Evolutionary conservation across 2,888 invertebrate species (phyloP).

Genomic region (Apodemia hepburni): DNA sequence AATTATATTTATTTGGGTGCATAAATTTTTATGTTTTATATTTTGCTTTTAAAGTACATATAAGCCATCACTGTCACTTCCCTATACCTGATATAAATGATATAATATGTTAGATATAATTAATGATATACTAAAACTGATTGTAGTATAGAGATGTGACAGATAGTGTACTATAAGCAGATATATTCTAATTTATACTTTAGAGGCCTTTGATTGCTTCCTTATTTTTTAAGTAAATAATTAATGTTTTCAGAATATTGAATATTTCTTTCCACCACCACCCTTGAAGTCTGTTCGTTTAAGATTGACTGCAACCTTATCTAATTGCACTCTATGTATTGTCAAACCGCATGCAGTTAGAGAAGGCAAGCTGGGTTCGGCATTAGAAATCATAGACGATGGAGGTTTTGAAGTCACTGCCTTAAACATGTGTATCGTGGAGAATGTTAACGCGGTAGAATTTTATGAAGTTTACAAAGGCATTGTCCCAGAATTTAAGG

Average conservation of each 20-base stretch:
- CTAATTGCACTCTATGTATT: conserved; percentile 88
- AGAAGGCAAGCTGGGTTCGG: conserved; percentile 85
- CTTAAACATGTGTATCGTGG: conserved; percentile 89
- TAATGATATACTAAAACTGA: too few species aligned
- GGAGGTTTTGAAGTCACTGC: conserved; percentile 89
- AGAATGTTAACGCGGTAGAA: conserved; percentile 91
- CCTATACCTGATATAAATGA: too few species aligned
- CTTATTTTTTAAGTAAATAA: neutral
- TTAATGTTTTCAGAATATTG: conserved; percentile 67
- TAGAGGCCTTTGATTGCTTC: neutral
- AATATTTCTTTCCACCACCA: conserved; percentile 82
- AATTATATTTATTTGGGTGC: too few species aligned
- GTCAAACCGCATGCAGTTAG: conserved; percentile 95
- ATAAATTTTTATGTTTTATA: too few species aligned
- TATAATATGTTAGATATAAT: too few species aligned
- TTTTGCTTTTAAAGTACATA: too few species aligned
- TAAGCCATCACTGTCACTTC: too few species aligned
- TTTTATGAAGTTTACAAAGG: conserved; percentile 97
- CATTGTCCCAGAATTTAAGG: conserved; percentile 88
- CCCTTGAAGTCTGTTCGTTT: conserved; percentile 54
- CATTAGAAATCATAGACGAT: conserved; percentile 84
- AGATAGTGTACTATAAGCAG: too few species aligned
- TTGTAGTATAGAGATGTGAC: too few species aligned
- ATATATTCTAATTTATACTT: too few species aligned
- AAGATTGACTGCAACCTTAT: conserved; percentile 76